A percentile compares a stretch with the other conserved stretches of the same genome.
These are phyloP conservation scores for Kryptopterus vitreolus DNA, from an alignment of 2,797 vertebrate species.

Conservation along the genomic window DNA sequence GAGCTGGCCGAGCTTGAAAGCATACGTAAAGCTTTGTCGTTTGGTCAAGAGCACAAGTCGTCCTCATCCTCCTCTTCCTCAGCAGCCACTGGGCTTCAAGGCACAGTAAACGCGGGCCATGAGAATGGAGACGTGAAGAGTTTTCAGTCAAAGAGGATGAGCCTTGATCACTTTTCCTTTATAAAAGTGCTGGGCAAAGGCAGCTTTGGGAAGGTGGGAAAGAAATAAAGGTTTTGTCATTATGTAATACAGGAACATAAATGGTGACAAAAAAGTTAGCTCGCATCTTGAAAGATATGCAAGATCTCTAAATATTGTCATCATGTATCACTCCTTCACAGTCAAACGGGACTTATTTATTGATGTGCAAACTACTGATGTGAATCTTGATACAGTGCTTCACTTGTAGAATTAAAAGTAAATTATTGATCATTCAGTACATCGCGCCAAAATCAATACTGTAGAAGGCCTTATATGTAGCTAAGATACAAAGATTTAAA, in stretches of 20 bases:
- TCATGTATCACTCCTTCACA: too few species aligned
- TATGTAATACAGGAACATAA: neutral
- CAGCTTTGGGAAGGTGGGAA: slow-evolving; percentile 94
- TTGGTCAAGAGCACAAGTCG: slow-evolving; percentile 88
- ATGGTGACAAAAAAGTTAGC: neutral
- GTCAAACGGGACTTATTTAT: too few species aligned
- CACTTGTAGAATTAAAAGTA: neutral
- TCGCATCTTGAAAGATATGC: neutral
- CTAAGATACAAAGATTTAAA: neutral
- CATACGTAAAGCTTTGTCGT: slow-evolving; percentile 89
- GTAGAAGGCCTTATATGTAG: neutral
- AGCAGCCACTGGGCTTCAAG: slow-evolving; percentile 65
- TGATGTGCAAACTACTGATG: neutral
- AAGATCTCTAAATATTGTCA: neutral
- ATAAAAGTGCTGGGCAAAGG: slow-evolving; percentile 99
- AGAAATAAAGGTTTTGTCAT: neutral
- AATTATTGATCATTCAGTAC: neutral
- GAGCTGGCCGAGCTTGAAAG: slow-evolving; percentile 92
- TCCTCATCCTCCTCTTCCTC: slow-evolving; percentile 73
- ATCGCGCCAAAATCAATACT: neutral
- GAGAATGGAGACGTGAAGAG: slow-evolving; percentile 85
- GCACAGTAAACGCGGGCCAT: slow-evolving; percentile 69
- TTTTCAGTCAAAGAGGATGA: slow-evolving; percentile 83
- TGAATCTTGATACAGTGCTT: too few species aligned
- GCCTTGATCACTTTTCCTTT: slow-evolving; percentile 92